Base-by-base conservation (phyloP, 2,888 invertebrate genomes). In the Phortica magna region DNA sequence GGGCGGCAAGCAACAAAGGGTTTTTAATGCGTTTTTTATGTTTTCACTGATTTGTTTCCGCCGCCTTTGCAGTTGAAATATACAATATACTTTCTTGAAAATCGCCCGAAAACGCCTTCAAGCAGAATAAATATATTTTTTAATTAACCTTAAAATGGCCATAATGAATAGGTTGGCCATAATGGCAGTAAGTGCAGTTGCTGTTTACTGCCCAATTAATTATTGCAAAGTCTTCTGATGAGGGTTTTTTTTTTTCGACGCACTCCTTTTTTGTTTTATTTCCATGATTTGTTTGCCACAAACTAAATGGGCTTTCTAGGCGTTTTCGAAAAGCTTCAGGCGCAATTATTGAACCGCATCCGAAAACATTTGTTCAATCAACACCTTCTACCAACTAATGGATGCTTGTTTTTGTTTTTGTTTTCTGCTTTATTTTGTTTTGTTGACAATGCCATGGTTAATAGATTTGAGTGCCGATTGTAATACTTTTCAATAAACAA, bases 61-160 rank as follows among this genome's bases (percentile, higher is more conserved):
- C 70, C 79, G 75, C 48, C 7, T 43, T 43, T 48, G 12, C 41
- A 73, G 39, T 73, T 55, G 7, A 55, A 10, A 17, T 65, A 12
- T 39, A 65, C 12, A 39, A 6, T 43, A 41, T 73, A 17, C 31
- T 53, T 57, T 17, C 7, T 43, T 48, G 59, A 70, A n/a, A 67
- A 75, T n/a, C 68, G 76, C 76, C 75, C 78, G 39, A 78, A 72
- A 76, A 76, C 64, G 73, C 61, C n/a, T 75, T 74, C 78, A 79
- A 79, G 79, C 76, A 76, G 78, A 82, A 82, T 81, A 81, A 78
- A 74, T 73, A 78, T 76, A 77, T 65, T 80, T 81, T 79, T 83
- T 83, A 84, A 84, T 84, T 84, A 84, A 81, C 83, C 82, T 83
- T 79, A 79, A 79, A 78, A 80, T 81, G 77, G 80, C 79, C 78